Evolutionary conservation across 1,140 invertebrate species (phyloP), one percentile per base, ranked within the genome.

Genomic region (Penaeus indicus): DNA sequence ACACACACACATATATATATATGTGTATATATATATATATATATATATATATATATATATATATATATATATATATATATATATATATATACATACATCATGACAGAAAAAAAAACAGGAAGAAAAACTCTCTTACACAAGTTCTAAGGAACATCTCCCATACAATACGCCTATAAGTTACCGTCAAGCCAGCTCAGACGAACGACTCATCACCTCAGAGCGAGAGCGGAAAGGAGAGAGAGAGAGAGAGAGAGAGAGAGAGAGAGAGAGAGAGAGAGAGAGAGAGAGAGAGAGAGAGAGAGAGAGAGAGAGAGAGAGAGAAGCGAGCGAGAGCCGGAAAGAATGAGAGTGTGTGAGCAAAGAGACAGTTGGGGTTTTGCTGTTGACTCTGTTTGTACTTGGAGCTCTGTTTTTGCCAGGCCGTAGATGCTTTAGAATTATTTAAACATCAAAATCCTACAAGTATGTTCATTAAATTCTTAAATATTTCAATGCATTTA

Each of bases 51-150:
- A 82, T 82, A 82, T 82, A 82, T 82, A 82, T 82, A 82, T 82
- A 82, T 82, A 82, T 82, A 82, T 82, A 82, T 82, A 82, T 82
- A 82, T 82, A 82, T 82, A 82, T 63, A 82, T 82, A 82, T 82
- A 82, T 62, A 63, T 82, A 63, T 62, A 63, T 82, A 63, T 62
- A 63, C 32, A 67, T 82, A 38, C n/a, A 38, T 64, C 38, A 19
- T 63, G 61, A 61, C n/a, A 81, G 22, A 13, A n/a, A 54, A 54
- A 80, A 27, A 11, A 61, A 18, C 3, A 13, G 21, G 1, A 25
- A 63, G 0, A 63, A 32, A 82, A 18, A 62, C 13, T 27, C 42
- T 62, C 47, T 19, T 1, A 82, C 60, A 21, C 60, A 61, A 13
- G 19, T 27, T 21, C n/a, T 60, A 21, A 62, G 54, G 10, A 61